These are phyloP conservation scores for Germaria angustata DNA, from an alignment of 2,888 invertebrate species.

Conservation along the genomic window DNA sequence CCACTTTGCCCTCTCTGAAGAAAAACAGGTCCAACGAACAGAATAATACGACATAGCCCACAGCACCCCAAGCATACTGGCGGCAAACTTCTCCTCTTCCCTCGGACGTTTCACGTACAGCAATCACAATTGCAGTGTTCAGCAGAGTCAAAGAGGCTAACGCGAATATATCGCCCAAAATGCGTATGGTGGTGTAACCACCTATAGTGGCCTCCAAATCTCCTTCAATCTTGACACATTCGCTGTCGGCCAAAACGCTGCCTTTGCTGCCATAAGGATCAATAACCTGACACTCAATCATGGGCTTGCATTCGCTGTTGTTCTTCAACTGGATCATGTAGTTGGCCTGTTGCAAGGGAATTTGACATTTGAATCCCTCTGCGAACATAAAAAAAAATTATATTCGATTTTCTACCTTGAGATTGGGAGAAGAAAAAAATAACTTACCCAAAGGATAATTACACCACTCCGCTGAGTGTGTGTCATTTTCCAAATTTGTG, in stretches of 20 bases:
- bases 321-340: constrained; percentile 76
- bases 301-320: constrained; percentile 82
- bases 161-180: constrained; percentile 88
- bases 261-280: constrained; percentile 86
- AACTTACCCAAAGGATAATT: constrained; percentile 84
- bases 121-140: constrained; percentile 89
- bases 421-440: neutral
- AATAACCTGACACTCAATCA: constrained; percentile 86
- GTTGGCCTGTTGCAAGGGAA: constrained; percentile 81
- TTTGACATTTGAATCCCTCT: constrained; percentile 84
- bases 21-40: constrained; percentile 82
- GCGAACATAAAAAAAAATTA: neutral
- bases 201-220: constrained; percentile 86
- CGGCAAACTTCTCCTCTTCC: constrained; percentile 90
- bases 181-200: constrained; percentile 85
- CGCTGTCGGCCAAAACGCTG: constrained; percentile 85
- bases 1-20: constrained; percentile 73
- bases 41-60: constrained; percentile 85
- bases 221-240: constrained; percentile 83
- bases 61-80: constrained; percentile 87
- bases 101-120: constrained; percentile 89
- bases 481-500: constrained; percentile 77
- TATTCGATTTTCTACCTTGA: neutral
- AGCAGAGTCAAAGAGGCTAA: constrained; percentile 86
- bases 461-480: constrained; percentile 83